Evolutionary conservation across 2,113 vertebrate species (phyloP), one percentile per base, ranked within the genome.

Genomic region (Amphilophus citrinellus): DNA sequence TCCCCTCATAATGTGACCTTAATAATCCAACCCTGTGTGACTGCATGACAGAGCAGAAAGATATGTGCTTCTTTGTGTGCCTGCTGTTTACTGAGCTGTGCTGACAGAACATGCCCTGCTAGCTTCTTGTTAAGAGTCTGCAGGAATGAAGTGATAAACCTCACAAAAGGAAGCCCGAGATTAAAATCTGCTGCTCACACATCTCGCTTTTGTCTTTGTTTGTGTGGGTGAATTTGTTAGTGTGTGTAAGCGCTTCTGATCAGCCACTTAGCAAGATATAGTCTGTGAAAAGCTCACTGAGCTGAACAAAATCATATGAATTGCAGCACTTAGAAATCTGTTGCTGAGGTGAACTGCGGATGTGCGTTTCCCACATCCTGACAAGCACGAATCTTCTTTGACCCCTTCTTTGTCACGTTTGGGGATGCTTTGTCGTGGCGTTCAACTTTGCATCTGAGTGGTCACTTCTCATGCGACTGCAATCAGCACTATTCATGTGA

Each of bases 1-100:
- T 87, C 62, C 50, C 62, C 42, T 84, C 80, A 85, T 92, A 80
- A 90, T 82, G 85, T 92, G 89, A 92, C 90, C 89, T 92, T 77
- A 92, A 92, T 91, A 91, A 79, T 81, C 76, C 85, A 86, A 88
- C 91, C 86, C 79, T 9, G 58, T 84, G 73, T 80, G 88, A 88
- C 89, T 85, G 82, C 73, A 82, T 86, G 83, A 83, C 63, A 35
- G 80, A 87, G 82, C 84, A 83, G 79, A 85, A 63, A 80, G 53
- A 82, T 63, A 73, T 84, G 76, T 84, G 62, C 78, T 50, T 77
- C 63, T 58, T 39, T 80, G 62, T 63, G 56, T 59, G 56, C 35
- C 50, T 15, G n/a, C 42, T 84, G 59, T 84, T 88, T 57, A 63
- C 62, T 24, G 66, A 88, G 39, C 35, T 77, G 62, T 76, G 84